Evolutionary conservation across 2,113 vertebrate genomes (phyloP).

Genomic region (Tonatia bakeri): DNA sequence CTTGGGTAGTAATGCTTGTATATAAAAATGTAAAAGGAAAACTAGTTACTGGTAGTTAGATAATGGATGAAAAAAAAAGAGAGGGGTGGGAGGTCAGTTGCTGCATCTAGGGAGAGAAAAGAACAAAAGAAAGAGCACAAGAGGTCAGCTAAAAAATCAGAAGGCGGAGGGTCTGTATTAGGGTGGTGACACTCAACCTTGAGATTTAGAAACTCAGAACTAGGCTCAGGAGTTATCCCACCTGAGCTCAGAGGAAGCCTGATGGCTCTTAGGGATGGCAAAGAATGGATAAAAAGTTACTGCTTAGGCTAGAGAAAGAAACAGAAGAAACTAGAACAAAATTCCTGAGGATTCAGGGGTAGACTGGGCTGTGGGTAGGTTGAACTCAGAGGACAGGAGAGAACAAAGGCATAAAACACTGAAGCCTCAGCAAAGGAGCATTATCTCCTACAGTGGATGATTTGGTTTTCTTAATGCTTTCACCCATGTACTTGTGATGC

Average conservation of each 20-base stretch:
- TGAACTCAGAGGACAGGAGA: neutral
- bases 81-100: neutral
- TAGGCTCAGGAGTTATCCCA: neutral
- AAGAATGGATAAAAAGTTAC: neutral
- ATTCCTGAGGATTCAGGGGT: neutral
- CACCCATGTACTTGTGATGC: neutral
- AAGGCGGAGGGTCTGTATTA: neutral
- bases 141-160: neutral
- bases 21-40: slow-evolving; percentile 19
- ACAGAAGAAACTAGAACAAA: slow-evolving; percentile 10
- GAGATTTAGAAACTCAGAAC: neutral
- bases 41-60: neutral
- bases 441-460: neutral
- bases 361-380: neutral
- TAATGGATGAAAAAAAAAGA: neutral
- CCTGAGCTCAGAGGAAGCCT: neutral
- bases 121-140: neutral
- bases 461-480: neutral
- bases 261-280: neutral
- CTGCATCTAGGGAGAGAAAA: neutral
- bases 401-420: neutral
- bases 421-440: neutral
- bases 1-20: neutral
- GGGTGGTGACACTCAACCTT: neutral
- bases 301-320: neutral